Evolutionary conservation across 2,888 invertebrate species (phyloP).

Genomic region (Dermolepida albohirtum): DNA sequence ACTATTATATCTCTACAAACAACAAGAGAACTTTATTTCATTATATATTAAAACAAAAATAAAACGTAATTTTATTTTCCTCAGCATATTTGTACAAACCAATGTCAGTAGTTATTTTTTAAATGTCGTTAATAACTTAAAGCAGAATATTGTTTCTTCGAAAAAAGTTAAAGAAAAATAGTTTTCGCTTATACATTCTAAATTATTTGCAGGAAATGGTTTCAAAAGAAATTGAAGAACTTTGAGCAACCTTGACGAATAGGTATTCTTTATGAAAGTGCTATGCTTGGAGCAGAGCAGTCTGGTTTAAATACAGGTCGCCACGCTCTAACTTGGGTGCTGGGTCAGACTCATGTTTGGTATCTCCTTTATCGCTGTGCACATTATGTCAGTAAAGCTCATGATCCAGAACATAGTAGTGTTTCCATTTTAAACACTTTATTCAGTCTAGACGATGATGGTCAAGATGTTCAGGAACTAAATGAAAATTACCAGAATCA

Average conservation of each 20-base stretch:
- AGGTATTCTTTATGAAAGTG: slow-evolving; percentile 30
- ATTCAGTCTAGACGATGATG: slow-evolving; percentile 68
- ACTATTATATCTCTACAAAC: no score
- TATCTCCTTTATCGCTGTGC: slow-evolving; percentile 74
- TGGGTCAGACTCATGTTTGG: slow-evolving; percentile 72
- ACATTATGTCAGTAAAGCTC: slow-evolving; percentile 66
- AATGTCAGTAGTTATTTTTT: no score
- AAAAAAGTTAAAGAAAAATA: no score
- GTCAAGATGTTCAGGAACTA: slow-evolving; percentile 51
- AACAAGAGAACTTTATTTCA: no score
- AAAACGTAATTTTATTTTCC: no score
- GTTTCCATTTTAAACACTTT: slow-evolving; percentile 77
- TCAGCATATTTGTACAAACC: no score
- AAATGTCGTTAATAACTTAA: no score
- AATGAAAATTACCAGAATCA: slow-evolving; percentile 43
- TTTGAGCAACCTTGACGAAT: neutral
- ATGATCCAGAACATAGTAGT: slow-evolving; percentile 56
- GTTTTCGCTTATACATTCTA: neutral
- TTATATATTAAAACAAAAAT: no score
- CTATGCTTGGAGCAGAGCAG: slow-evolving; percentile 60
- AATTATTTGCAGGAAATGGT: no score
- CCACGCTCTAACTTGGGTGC: slow-evolving; percentile 70
- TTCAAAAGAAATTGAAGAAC: neutral
- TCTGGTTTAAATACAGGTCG: slow-evolving; percentile 58
- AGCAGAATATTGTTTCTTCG: no score